Evolutionary conservation across 2,888 invertebrate species (phyloP).

Genomic region (Philaethria dido): DNA sequence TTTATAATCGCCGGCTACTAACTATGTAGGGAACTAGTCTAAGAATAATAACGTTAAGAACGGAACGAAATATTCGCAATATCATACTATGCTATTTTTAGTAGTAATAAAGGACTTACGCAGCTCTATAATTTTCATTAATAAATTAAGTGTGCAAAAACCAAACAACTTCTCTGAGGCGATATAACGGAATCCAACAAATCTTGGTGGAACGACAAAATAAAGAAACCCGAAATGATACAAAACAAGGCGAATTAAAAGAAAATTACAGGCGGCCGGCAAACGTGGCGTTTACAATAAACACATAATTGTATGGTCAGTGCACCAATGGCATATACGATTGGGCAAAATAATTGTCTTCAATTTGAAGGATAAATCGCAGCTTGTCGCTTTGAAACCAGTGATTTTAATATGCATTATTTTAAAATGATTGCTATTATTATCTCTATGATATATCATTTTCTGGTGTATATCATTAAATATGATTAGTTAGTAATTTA

Average conservation of each 20-base stretch:
- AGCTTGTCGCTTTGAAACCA: slow-evolving; percentile 52
- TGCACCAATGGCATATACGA: slow-evolving; percentile 78
- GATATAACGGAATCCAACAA: slow-evolving; percentile 56
- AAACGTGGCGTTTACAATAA: slow-evolving; percentile 84
- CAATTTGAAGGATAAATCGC: slow-evolving; percentile 65
- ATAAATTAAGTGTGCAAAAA: slow-evolving; percentile 24
- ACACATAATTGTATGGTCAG: slow-evolving; percentile 83
- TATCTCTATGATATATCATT: slow-evolving; percentile 19
- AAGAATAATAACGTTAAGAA: slow-evolving; percentile 1
- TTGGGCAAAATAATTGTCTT: slow-evolving; percentile 72
- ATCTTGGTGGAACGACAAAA: slow-evolving; percentile 68
- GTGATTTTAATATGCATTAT: slow-evolving; percentile 44
- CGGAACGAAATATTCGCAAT: background rate
- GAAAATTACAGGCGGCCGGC: slow-evolving; percentile 80
- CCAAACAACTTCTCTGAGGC: slow-evolving; percentile 28
- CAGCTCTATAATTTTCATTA: slow-evolving; percentile 14
- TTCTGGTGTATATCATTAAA: background rate
- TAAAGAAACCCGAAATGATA: slow-evolving; percentile 80
- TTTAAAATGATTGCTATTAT: slow-evolving; percentile 41
- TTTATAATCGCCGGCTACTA: slow-evolving; percentile 22
- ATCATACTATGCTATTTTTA: background rate
- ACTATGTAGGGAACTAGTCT: slow-evolving; percentile 18
- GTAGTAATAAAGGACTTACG: background rate
- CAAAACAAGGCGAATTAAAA: slow-evolving; percentile 82
- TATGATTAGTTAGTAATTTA: background rate